Evolutionary conservation across 2,797 vertebrate species (phyloP).

Genomic region (Urosaurus nigricauda): DNA sequence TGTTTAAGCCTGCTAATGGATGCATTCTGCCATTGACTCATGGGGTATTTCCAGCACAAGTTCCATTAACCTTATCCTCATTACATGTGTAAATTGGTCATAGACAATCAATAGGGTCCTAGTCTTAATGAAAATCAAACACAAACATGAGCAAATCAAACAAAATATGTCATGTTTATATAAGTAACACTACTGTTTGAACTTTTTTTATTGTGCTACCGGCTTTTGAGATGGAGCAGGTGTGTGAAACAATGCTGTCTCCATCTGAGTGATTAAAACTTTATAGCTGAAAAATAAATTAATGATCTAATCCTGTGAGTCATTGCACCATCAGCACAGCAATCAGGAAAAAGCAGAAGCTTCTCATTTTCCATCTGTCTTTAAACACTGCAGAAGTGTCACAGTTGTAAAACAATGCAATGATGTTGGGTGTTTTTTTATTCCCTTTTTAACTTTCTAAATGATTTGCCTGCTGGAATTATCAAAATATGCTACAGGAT

Average conservation of each 20-base stretch:
- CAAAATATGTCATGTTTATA: background rate
- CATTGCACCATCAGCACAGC: background rate
- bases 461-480: too few relatives aligned
- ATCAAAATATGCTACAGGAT: too few relatives aligned
- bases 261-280: conserved; percentile 1
- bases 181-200: background rate
- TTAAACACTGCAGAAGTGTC: conserved; percentile 1
- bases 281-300: background rate
- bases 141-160: conserved; percentile 30
- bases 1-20: conserved; percentile 3
- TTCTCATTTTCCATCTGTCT: background rate
- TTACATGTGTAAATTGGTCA: conserved; percentile 23
- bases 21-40: conserved; percentile 4
- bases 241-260: background rate
- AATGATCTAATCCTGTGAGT: background rate
- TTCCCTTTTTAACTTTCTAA: too few relatives aligned
- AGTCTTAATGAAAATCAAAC: conserved; percentile 19
- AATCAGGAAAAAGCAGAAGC: background rate
- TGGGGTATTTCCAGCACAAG: conserved; percentile 40
- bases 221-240: conserved; percentile 8
- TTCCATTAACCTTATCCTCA: conserved; percentile 29
- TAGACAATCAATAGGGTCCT: background rate
- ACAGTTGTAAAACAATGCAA: background rate
- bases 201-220: conserved; percentile 3
- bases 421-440: too few relatives aligned